These are phyloP conservation scores for Cyprinodon diabolis DNA, from an alignment of 2,797 vertebrate genomes.

Conservation along the genomic window DNA sequence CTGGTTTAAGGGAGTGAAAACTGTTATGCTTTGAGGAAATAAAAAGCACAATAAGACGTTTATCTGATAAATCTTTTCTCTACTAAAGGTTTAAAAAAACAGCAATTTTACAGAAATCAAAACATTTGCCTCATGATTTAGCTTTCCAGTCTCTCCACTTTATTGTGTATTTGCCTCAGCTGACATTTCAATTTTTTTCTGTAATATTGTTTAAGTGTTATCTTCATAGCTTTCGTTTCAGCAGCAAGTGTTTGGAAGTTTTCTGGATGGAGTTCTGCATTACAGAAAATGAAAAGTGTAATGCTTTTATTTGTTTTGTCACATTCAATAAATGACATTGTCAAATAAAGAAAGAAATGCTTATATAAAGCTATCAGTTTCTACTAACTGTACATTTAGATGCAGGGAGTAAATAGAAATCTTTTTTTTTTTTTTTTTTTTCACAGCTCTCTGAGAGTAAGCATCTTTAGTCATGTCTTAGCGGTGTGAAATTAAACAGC, in stretches of 20 bases:
- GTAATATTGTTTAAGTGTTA: conserved; percentile 2
- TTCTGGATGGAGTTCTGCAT: conserved; percentile 31
- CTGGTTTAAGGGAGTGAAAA: conserved; percentile 54
- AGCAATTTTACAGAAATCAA: conserved; percentile 54
- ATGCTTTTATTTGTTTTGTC: conserved; percentile 33
- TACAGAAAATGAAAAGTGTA: not conserved
- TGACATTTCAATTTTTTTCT: conserved; percentile 4
- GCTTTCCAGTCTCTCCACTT: conserved; percentile 7
- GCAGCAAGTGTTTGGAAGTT: conserved; percentile 6
- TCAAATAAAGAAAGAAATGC: conserved; percentile 16
- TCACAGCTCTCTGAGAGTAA: not conserved
- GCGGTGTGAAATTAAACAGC: conserved; percentile 1
- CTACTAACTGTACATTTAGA: conserved; percentile 21
- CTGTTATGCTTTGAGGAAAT: conserved; percentile 59
- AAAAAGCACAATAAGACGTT: conserved; percentile 68
- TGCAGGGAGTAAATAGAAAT: not conserved
- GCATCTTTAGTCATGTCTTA: conserved; percentile 11
- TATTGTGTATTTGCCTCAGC: not conserved
- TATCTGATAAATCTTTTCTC: conserved; percentile 67
- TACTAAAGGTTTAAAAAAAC: conserved; percentile 49
- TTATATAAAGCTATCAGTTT: conserved; percentile 25
- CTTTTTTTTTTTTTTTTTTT: not conserved
- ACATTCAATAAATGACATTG: conserved; percentile 19
- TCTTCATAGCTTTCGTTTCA: conserved; percentile 13
- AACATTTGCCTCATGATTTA: conserved; percentile 31